These are phyloP conservation scores for Heliconius ethilla DNA, from an alignment of 2,888 invertebrate genomes.

Conservation along the genomic window DNA sequence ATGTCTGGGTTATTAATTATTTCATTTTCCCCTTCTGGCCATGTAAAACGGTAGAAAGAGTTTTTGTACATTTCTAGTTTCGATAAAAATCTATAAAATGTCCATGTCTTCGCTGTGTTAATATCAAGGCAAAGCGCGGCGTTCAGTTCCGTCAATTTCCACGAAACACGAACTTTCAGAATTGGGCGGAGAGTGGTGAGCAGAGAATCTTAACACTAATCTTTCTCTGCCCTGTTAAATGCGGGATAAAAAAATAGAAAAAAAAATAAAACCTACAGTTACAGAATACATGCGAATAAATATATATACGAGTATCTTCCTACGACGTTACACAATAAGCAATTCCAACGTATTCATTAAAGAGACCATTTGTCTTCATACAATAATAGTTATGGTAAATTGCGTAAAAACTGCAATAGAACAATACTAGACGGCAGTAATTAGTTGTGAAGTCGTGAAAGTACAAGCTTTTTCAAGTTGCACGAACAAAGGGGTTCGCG, in stretches of 20 bases:
- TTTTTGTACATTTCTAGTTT: too few species aligned
- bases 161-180: neutral
- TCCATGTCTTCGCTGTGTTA: neutral
- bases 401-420: conserved; percentile 41
- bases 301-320: neutral
- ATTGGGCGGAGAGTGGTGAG: too few species aligned
- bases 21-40: too few species aligned
- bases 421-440: conserved; percentile 48
- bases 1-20: too few species aligned
- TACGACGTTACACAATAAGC: conserved; percentile 28
- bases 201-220: too few species aligned
- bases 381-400: conserved; percentile 21
- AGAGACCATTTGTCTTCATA: conserved; percentile 27
- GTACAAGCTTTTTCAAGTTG: conserved; percentile 61
- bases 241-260: neutral
- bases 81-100: too few species aligned
- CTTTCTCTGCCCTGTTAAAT: too few species aligned
- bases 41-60: too few species aligned
- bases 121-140: neutral
- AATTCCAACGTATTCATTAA: conserved; percentile 24
- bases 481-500: conserved; percentile 62
- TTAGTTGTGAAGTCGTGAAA: conserved; percentile 67
- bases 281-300: neutral
- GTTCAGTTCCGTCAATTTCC: neutral
- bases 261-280: neutral